Evolutionary conservation across 2,888 invertebrate genomes (phyloP), one percentile per base, ranked within the genome.

Genomic region (Latrodectus hesperus): DNA sequence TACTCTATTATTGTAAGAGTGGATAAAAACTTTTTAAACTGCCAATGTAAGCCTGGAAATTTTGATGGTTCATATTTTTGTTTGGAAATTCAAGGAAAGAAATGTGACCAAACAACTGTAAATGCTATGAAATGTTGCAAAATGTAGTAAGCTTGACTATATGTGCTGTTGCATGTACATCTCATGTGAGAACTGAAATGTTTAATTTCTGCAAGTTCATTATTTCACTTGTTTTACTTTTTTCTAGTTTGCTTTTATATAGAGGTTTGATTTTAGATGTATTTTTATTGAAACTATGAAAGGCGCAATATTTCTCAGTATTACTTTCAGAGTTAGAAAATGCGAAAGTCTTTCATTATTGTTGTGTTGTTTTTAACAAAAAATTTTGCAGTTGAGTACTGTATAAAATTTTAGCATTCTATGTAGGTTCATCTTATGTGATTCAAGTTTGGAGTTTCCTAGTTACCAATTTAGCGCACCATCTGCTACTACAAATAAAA

Each of bases 401-500:
- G 38, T 74, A 60, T 64, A 67, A 74, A 85, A 75, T 82, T 74
- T 74, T 75, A 68, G 53, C 53, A 75, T 82, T 73, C 74, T 51
- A 81, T 82, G 71, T 80, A 75, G 74, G 38, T 55, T 53, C 82
- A 75, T 74, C 72, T 73, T 82, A 74, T 79, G 64, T 78, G 67
- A 84, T 85, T 78, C 68, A 79, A 85, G 84, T 85, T 85, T 78
- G 70, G 76, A 83, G 71, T 83, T 83, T 84, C 77, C 74, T 85
- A 85, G 84, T 68, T 67, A 79, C 68, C 84, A 68, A 73, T 75
- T 53, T 73, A 17, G 49, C 38, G 74, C 82, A 82, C 74, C 82
- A 74, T 82, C 73, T 82, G 82, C 65, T 82, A 82, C 68, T 68
- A 53, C 70, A 79, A 60, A 22, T 71, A 79, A 49, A 79, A 73